Conservation (phyloP, 2,888 invertebrate genomes). For the Watsonalla binaria region DNA sequence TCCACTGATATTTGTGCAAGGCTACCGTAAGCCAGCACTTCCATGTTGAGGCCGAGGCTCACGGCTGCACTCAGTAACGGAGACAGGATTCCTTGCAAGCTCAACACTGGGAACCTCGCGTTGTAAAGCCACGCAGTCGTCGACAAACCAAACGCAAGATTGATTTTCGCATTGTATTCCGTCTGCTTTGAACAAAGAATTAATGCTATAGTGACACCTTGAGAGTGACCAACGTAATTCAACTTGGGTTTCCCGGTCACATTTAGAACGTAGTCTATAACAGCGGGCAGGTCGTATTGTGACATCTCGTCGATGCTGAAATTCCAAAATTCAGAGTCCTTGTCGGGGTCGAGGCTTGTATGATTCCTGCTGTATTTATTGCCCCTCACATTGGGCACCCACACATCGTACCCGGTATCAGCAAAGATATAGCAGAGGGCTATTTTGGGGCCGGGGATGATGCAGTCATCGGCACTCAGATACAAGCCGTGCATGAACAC, state of each 20-base stretch:
- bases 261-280: slow-evolving; percentile 31
- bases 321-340: slow-evolving; percentile 26
- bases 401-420: slow-evolving; percentile 22
- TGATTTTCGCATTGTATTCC: slow-evolving; percentile 34
- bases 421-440: slow-evolving; percentile 32
- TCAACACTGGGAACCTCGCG: slow-evolving; percentile 21
- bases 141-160: slow-evolving; percentile 30
- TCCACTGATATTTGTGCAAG: slow-evolving; percentile 13
- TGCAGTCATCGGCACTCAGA: slow-evolving; percentile 27
- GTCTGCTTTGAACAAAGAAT: slow-evolving; percentile 29
- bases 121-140: slow-evolving; percentile 24
- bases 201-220: slow-evolving; percentile 26
- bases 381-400: slow-evolving; percentile 24
- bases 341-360: slow-evolving; percentile 15
- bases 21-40: slow-evolving; percentile 21
- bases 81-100: slow-evolving; percentile 15
- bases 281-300: slow-evolving; percentile 26
- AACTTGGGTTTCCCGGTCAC: slow-evolving; percentile 22
- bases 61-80: slow-evolving; percentile 5
- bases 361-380: slow-evolving; percentile 17
- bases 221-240: slow-evolving; percentile 30
- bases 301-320: slow-evolving; percentile 34
- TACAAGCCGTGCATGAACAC: slow-evolving; percentile 29
- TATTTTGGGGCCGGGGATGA: slow-evolving; percentile 24
- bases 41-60: slow-evolving; percentile 10